A percentile compares a stretch with the other conserved stretches of the same genome.
Evolutionary conservation across 2,888 invertebrate genomes (phyloP).

Genomic region (Sinhomidia bicolor): DNA sequence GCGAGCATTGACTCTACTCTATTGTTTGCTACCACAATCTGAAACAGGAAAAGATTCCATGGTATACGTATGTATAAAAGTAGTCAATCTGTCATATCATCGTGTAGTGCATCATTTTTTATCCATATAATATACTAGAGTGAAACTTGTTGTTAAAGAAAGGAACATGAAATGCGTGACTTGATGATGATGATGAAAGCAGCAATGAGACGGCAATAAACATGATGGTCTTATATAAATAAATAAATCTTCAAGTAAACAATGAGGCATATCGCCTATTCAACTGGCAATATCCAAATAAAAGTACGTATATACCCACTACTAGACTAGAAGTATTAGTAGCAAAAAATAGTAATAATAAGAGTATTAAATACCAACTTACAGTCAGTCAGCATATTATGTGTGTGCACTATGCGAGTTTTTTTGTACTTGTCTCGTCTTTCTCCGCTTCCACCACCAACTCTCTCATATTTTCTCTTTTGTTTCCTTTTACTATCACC

Average conservation of each 20-base stretch:
- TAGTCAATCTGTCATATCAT: not conserved
- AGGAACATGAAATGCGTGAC: constrained; percentile 32
- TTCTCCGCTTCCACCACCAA: not conserved
- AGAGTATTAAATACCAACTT: no score
- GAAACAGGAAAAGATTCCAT: no score
- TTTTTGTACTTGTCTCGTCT: not conserved
- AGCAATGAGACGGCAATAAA: not conserved
- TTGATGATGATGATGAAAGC: not conserved
- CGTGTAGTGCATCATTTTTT: constrained; percentile 11
- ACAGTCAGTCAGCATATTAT: no score
- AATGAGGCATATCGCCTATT: not conserved
- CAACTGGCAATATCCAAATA: not conserved
- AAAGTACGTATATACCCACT: not conserved
- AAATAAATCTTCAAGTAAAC: not conserved
- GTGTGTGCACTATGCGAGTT: not conserved
- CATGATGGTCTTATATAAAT: not conserved
- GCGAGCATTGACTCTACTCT: no score
- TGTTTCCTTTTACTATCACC: no score
- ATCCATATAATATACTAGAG: no score
- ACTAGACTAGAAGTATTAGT: no score
- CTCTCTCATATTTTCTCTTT: no score
- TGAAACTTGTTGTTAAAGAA: no score
- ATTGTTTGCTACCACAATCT: no score
- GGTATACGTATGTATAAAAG: no score
- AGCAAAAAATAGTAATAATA: not conserved